Base-by-base conservation (phyloP, 2,888 invertebrate genomes). In the Galeopsomyia nigrocyanea region DNA sequence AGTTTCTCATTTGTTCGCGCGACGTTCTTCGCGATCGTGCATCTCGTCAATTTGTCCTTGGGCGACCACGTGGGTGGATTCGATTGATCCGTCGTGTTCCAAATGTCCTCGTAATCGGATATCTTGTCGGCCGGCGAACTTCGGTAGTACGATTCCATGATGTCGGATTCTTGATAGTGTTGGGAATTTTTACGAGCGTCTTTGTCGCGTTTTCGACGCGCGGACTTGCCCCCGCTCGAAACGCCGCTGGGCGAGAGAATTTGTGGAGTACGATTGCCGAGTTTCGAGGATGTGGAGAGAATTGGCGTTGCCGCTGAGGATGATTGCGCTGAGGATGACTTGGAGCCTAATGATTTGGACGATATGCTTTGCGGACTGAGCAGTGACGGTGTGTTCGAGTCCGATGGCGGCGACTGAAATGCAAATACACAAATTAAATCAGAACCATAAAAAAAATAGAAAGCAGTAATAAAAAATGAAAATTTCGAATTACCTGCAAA, bases 91-190 rank as follows among this genome's bases (percentile, higher is more conserved):
- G 85, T 86, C 14, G 86, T 83, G 67, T 86, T 86, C 97, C 97
- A 97, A 79, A 97, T 93, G 84, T 97, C 97, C 88, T 97, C 97
- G 83, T 97, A 97, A 87, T 97, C 97, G 80, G 96, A 96, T 58
- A 95, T 93, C 88, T 97, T 97, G 84, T 97, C 97, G 75, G 94
- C 93, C 47, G 97, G 89, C 1, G 94, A 94, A 86, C 96, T 96
- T 79, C 94, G 90, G 83, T 94, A 96, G 82, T 96, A 96, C 67
- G 95, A 94, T 86, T 95, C 95, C 77, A 95, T 88, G 75, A 95
- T 95, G 83, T 95, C 94, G 19, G 94, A 94, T 83, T 94, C 93
- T 88, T 91, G 88, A 76, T 89, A 89, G 76, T 88, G 88, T 55
- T 87, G 85, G 1, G 88, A 88, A 78, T 87, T 87, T 76, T 88